Evolutionary conservation across 2,888 invertebrate species (phyloP).

Genomic region (Pristionchus fissidentatus): DNA sequence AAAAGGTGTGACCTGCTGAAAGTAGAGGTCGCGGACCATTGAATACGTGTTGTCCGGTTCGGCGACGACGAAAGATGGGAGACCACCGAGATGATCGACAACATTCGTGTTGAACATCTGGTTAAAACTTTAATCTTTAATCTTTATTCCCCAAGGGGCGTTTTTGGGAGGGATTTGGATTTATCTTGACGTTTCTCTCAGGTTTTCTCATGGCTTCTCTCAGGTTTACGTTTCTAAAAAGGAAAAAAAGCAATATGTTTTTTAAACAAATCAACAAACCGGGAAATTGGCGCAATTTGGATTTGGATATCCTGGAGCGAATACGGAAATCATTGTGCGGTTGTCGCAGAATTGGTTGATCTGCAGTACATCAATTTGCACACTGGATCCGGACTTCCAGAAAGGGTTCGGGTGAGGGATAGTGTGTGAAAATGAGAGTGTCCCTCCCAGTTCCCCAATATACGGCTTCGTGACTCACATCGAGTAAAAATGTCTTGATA

Average conservation of each 20-base stretch:
- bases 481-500: slow-evolving; percentile 16
- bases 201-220: neutral
- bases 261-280: neutral
- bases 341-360: slow-evolving; percentile 47
- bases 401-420: no score
- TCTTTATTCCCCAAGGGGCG: no score
- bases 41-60: neutral
- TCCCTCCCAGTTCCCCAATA: neutral
- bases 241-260: neutral
- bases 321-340: slow-evolving; percentile 4
- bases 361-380: no score
- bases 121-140: no score
- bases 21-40: slow-evolving; percentile 15
- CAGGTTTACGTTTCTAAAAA: no score
- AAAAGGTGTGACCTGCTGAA: slow-evolving; percentile 4
- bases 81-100: neutral
- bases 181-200: neutral
- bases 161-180: neutral
- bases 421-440: no score
- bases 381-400: no score
- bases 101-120: neutral
- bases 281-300: neutral
- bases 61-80: neutral
- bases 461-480: neutral
- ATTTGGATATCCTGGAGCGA: slow-evolving; percentile 16